Base-by-base conservation (phyloP, 2,888 invertebrate genomes). In the Sarcophaga carnaria region DNA sequence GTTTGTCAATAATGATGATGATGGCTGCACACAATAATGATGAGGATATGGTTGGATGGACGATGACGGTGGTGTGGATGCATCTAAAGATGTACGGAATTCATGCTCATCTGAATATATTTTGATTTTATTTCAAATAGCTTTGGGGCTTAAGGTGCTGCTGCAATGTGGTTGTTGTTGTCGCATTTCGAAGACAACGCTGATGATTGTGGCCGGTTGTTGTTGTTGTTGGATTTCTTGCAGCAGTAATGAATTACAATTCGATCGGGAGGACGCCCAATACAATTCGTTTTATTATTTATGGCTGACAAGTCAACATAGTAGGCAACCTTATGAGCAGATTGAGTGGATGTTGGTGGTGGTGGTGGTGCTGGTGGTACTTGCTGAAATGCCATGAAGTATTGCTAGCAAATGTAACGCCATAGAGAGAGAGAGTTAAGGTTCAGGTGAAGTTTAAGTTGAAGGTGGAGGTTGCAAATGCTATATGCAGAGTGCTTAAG, bases 211-310 rank as follows among this genome's bases (percentile, higher is more conserved):
- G 75, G 64, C 17, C 25, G 69, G 54, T 54, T 54, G 17, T 17
- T 54, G 17, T 54, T 80, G 72, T 60, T 67, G 64, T 82, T 67
- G 77, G 6, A 62, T 87, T 81, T 83, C 87, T 84, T 80, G 80
- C 79, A 87, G 83, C 83, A 80, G 88, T 87, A 87, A 88, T 87
- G 88, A 88, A 87, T 88, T 88, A 83, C 88, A 87, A 88, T 88
- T 88, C 87, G 88, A 87, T 88, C 87, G 83, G 82, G 87, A 84
- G 87, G 80, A 88, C 89, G 88, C 89, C 88, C 90, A 89, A 88
- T 89, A 88, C 89, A 90, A 89, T 89, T 88, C 88, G 89, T 89
- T 87, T 78, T 89, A 90, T 90, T 90, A 90, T 90, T 90, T 90
- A 90, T 90, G 89, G 90, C 88, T 89, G 90, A 89, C 90, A 88